Base-by-base conservation (phyloP, 2,113 vertebrate genomes). In the Calyptomena viridis region DNA sequence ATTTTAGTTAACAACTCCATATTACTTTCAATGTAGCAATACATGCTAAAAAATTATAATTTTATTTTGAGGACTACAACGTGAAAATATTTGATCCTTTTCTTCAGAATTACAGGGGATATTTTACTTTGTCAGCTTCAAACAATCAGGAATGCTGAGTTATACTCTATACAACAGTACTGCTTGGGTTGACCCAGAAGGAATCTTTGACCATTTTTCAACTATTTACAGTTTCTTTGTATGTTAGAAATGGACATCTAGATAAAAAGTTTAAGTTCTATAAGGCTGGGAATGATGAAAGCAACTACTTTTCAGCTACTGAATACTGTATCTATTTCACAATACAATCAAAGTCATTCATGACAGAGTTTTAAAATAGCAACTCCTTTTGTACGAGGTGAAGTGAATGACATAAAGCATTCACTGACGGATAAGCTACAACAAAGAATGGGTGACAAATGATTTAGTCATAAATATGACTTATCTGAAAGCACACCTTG, bases 401-500 rank as follows among this genome's bases (percentile, higher is more conserved):
- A 93, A 31, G 17, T 33, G 24, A 56, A 60, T 73, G 90, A 69
- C 53, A 82, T 78, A 73, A 90, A 83, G 40, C 23, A 82, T 66
- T 90, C 62, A 39, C 12, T 73, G 67, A 44, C 40, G 71, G n/a
- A 64, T 83, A 73, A 94, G 56, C 19, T 76, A 19, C 50, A 81
- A 71, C 21, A 87, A 89, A 87, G 84, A 82, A 79, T 25, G 52
- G 66, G 76, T 75, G 84, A 94, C 81, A 75, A 87, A 87, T 64
- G 53, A 56, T 90, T 91, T 87, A 85, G 82, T 95, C 74, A 94
- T 87, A 67, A 89, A 81, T 79, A 55, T 64, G 85, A 82, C 75
- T 89, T 71, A 81, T 74, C 78, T 87, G 95, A 73, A 87, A 85
- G 60, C 33, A 59, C 66, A 95, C 60, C 64, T 93, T 93, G 50